Evolutionary conservation across 2,797 vertebrate species (phyloP).

Genomic region (Labroides dimidiatus): DNA sequence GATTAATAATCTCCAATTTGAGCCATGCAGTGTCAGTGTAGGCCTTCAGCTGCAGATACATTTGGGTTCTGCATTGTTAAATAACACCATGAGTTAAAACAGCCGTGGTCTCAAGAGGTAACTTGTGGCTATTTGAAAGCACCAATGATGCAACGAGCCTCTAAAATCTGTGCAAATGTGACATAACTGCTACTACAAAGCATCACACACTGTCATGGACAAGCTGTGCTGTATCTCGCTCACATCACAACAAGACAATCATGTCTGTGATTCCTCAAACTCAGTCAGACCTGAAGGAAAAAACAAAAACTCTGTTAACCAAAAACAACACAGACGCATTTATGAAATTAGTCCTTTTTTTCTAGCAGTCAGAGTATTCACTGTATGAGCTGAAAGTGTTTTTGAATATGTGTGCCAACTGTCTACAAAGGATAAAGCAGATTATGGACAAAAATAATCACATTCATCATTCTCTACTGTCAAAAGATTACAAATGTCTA

Average conservation of each 20-base stretch:
- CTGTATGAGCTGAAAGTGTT: constrained; percentile 4
- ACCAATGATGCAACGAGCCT: too few species aligned
- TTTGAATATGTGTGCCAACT: constrained; percentile 47
- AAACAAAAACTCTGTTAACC: background rate
- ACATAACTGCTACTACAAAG: background rate
- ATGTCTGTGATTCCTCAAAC: constrained; percentile 20
- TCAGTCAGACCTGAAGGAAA: constrained; percentile 23
- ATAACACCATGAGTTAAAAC: background rate
- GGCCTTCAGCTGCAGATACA: too few species aligned
- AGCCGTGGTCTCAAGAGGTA: background rate
- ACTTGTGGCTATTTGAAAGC: too few species aligned
- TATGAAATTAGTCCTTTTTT: constrained; percentile 18
- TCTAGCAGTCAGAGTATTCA: constrained; percentile 6
- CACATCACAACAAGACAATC: constrained; percentile 4
- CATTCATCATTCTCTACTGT: constrained; percentile 39
- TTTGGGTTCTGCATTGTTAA: too few species aligned
- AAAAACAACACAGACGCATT: background rate
- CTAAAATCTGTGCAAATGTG: too few species aligned
- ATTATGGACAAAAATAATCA: constrained; percentile 65
- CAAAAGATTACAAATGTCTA: constrained; percentile 53
- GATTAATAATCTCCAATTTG: too few species aligned
- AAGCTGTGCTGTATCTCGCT: background rate
- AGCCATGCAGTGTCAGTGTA: too few species aligned
- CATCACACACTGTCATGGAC: background rate
- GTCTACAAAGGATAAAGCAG: constrained; percentile 59